Evolutionary conservation across 2,888 invertebrate species (phyloP), one percentile per base, ranked within the genome.

Genomic region (Pollenia griseotomentosa): DNA sequence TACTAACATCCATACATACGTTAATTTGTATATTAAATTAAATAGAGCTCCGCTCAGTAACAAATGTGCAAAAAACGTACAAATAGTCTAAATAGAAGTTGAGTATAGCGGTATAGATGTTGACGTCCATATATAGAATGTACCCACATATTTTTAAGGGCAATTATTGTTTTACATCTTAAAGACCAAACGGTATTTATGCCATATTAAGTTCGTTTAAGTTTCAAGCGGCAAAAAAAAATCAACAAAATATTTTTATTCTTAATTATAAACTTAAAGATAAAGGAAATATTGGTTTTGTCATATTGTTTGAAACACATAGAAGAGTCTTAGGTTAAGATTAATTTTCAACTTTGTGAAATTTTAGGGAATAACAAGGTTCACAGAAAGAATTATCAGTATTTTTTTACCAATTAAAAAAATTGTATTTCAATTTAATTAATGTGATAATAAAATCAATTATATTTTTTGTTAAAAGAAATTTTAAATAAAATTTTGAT

Each of bases 141-240:
- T 75, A 83, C 68, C 75, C 75, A 75, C 82, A 83, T 75, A 75
- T 55, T 75, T 68, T 55, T 53, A 6, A 33, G 19, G 73, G 51
- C 74, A 83, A 83, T 83, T 75, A 75, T 75, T 75, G 75, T 83
- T 63, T 75, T 68, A 61, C 68, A 75, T 70, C 53, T 70, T 42
- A 83, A 53, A 68, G 68, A 70, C 75, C 23, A 83, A 55, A 55
- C 68, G 75, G 70, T 40, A 42, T 75, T 66, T 70, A 48, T 63
- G 19, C 70, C 63, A 12, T 83, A 75, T 40, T 66, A 19, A 75
- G 82, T 71, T 59, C 2, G 40, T 33, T 51, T 51, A 40, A n/a
- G 16, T n/a, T 51, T 51, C 16, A n/a, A 11, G 23, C 4, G n/a
- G 23, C 14, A 11, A 23, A 7, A 46, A 23, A 46, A 16, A 23